Percentiles rank a stretch among this genome's conserved stretches.
These are phyloP conservation scores for Brachycybe producta DNA, from an alignment of 2,888 invertebrate genomes.

Conservation along the genomic window DNA sequence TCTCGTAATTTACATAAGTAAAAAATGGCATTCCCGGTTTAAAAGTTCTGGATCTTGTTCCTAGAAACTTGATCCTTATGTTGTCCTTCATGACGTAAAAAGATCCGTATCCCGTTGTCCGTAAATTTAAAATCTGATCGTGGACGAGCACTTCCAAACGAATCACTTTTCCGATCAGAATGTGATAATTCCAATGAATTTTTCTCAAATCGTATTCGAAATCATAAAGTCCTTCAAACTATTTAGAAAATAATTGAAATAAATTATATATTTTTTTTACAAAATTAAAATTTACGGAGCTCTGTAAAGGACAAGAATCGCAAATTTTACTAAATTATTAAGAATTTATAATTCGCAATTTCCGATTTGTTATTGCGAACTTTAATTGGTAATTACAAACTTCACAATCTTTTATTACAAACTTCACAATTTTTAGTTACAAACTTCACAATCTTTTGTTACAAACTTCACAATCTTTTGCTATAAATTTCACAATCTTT, in stretches of 20 bases:
- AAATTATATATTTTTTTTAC: neutral
- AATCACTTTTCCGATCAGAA: slow-evolving; percentile 15
- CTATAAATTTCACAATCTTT: too few relatives aligned
- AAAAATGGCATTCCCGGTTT: slow-evolving; percentile 21
- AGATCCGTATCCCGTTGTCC: slow-evolving; percentile 16
- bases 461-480: too few relatives aligned
- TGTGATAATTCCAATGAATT: slow-evolving; percentile 1
- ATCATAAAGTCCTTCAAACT: slow-evolving; percentile 13
- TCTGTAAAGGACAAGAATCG: too few relatives aligned
- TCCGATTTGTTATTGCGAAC: too few relatives aligned
- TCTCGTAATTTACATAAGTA: slow-evolving; percentile 12
- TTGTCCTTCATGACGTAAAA: slow-evolving; percentile 15
- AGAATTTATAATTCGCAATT: too few relatives aligned
- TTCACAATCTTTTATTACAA: too few relatives aligned
- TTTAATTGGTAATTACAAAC: too few relatives aligned
- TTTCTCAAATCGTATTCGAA: slow-evolving; percentile 8
- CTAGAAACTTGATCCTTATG: slow-evolving; percentile 17
- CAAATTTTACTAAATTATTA: too few relatives aligned
- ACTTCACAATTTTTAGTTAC: too few relatives aligned
- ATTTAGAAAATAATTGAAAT: neutral
- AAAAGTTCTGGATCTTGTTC: slow-evolving; percentile 14
- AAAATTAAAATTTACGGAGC: too few relatives aligned
- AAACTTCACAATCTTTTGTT: too few relatives aligned
- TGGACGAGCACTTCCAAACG: slow-evolving; percentile 18
- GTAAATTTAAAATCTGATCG: slow-evolving; percentile 18